Conservation (phyloP, 2,797 vertebrate genomes). For the Channallabes apus region DNA sequence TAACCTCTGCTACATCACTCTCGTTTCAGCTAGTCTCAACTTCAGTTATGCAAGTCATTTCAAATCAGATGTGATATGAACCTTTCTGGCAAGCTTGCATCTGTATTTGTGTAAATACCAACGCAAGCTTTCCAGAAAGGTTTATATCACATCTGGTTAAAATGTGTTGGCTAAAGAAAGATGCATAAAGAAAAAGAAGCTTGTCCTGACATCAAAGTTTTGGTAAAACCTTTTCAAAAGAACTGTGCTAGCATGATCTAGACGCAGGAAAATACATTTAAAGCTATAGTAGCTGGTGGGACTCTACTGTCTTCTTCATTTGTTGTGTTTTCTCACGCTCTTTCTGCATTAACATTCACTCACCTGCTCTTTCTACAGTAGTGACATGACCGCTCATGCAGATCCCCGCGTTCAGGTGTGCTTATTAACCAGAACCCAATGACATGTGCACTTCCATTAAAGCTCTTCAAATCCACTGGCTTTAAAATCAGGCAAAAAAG, state of each 20-base stretch:
- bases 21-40: background rate
- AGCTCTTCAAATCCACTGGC: background rate
- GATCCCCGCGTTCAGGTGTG: background rate
- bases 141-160: too few relatives aligned
- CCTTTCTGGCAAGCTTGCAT: background rate
- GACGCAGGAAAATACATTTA: background rate
- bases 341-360: background rate
- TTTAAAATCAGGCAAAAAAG: slow-evolving; percentile 33
- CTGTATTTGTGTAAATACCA: background rate
- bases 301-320: background rate
- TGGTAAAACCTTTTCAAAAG: too few relatives aligned
- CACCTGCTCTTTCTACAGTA: background rate
- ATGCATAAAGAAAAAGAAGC: too few relatives aligned
- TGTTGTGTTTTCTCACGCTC: slow-evolving; percentile 7
- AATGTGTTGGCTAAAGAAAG: too few relatives aligned
- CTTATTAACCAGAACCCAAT: background rate
- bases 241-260: too few relatives aligned
- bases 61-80: background rate
- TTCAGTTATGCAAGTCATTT: background rate
- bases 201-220: too few relatives aligned
- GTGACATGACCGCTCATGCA: background rate
- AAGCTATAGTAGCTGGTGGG: background rate
- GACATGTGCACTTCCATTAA: background rate
- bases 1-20: background rate
- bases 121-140: too few relatives aligned